Conservation (phyloP, 2,888 invertebrate species). For the Nomada hirtipes region DNA sequence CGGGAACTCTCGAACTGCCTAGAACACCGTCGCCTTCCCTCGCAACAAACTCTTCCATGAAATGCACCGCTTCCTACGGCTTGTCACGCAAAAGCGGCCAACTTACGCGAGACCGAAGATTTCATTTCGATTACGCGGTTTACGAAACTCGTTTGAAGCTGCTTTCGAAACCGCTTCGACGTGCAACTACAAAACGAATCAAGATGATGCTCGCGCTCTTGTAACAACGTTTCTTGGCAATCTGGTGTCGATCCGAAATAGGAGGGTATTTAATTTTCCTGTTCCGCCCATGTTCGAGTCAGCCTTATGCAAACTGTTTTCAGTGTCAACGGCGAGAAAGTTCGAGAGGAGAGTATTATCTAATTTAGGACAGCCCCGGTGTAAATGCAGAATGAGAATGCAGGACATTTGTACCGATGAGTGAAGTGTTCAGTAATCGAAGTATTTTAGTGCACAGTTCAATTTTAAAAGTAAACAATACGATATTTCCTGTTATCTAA, state of each 20-base stretch:
- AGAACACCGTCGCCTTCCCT: slow-evolving; percentile 18
- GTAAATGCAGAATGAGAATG: neutral
- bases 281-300: neutral
- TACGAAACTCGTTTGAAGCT: slow-evolving; percentile 31
- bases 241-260: neutral
- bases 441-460: too few species aligned
- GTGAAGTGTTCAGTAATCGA: neutral
- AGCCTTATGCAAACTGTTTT: slow-evolving; percentile 1
- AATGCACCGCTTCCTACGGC: slow-evolving; percentile 17
- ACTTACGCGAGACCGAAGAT: slow-evolving; percentile 40
- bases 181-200: slow-evolving; percentile 7
- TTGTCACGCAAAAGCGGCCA: slow-evolving; percentile 13
- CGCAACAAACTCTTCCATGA: slow-evolving; percentile 41
- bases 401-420: neutral
- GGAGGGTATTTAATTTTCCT: neutral
- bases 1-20: slow-evolving; percentile 39
- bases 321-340: neutral
- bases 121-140: slow-evolving; percentile 48
- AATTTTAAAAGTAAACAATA: too few species aligned
- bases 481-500: too few species aligned
- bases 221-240: neutral
- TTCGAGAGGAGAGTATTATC: neutral
- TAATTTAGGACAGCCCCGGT: neutral
- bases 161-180: too few species aligned
- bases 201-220: slow-evolving; percentile 3